A percentile compares a stretch with the other conserved stretches of the same genome.
These are phyloP conservation scores for Caenorhabditis elegans DNA, from an alignment of 1,140 invertebrate genomes.

Conservation along the genomic window WBcel235 BX284604.4:11051001-11051500, in stretches of 20 bases:
- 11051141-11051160: background rate
- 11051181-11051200: background rate
- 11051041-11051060: conserved; percentile 4
- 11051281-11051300: background rate
- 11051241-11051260: conserved; percentile 26
- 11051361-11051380: background rate
- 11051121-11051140: conserved; percentile 11
- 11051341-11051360: background rate
- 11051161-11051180: conserved; percentile 8
- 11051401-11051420: background rate
- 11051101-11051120: background rate
- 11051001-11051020: background rate
- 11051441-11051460: background rate
- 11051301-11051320: background rate
- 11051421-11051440: background rate
- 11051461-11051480: conserved; percentile 10
- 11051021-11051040: background rate
- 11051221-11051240: background rate
- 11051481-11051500: background rate
- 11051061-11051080: background rate
- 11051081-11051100: background rate
- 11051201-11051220: background rate
- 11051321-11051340: conserved; percentile 3
- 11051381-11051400: background rate
- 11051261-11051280: background rate